Conservation (phyloP, 2,888 invertebrate species). For the Orchestes rusci region DNA sequence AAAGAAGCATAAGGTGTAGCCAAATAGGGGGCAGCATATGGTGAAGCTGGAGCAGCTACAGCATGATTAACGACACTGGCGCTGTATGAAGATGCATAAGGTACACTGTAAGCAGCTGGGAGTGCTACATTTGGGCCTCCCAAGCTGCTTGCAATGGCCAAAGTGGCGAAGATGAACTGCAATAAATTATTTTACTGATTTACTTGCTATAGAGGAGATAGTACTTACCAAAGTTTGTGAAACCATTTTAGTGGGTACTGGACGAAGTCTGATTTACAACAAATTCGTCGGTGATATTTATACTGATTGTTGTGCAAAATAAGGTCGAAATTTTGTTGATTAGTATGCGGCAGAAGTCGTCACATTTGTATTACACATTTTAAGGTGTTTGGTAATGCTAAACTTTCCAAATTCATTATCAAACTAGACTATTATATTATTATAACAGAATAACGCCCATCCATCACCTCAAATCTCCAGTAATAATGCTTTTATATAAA, state of each 20-base stretch:
- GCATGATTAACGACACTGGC: conserved; percentile 71
- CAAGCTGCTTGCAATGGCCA: conserved; percentile 30
- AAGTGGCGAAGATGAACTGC: conserved; percentile 17
- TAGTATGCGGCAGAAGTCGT: no score
- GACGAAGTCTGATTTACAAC: conserved; percentile 24
- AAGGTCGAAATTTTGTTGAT: no score
- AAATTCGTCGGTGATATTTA: no score
- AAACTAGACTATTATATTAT: no score
- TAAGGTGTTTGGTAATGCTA: no score
- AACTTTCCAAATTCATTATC: no score
- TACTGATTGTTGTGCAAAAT: no score
- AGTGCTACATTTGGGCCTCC: conserved; percentile 37
- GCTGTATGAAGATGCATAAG: conserved; percentile 69
- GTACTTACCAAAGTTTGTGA: conserved; percentile 28
- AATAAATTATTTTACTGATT: conserved; percentile 13
- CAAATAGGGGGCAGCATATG: conserved; percentile 32
- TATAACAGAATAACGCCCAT: no score
- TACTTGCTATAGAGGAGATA: no score
- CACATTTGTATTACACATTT: no score
- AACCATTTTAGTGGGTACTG: conserved; percentile 26
- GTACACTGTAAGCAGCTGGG: conserved; percentile 56
- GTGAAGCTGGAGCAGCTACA: conserved; percentile 59
- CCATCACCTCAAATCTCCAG: no score
- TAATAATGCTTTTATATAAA: no score
- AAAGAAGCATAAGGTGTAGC: conserved; percentile 30